Conservation (phyloP, 2,113 vertebrate genomes). For the Ciconia boyciana region DNA sequence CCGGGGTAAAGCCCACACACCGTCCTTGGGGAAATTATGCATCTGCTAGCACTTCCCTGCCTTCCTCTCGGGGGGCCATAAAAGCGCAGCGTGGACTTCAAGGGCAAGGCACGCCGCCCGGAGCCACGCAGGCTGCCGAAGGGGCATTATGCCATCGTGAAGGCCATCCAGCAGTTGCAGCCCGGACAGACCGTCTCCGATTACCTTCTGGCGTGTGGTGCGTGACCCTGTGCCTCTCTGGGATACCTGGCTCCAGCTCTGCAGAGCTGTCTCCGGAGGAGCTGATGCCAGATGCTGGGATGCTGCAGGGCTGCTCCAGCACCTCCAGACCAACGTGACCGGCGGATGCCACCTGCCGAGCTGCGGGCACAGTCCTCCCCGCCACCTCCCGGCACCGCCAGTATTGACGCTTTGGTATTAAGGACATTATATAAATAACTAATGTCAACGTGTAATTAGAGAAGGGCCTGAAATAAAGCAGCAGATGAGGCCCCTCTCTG, state of each 20-base stretch:
- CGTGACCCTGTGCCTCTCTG: not conserved
- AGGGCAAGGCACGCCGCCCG: not conserved
- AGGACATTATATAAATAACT: conserved; percentile 40
- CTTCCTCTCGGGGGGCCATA: not conserved
- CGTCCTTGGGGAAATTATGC: not conserved
- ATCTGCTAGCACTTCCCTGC: not conserved
- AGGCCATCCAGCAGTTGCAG: not conserved
- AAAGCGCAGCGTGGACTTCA: not conserved
- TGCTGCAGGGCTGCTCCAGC: not conserved
- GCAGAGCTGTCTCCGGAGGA: not conserved
- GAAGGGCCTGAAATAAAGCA: conserved; percentile 26
- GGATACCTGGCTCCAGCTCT: not conserved
- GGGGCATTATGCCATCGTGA: not conserved
- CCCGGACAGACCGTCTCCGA: accelerated
- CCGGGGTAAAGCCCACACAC: not conserved
- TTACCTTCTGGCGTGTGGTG: not conserved
- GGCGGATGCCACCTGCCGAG: not conserved
- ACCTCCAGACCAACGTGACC: not conserved
- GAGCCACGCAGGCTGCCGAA: not conserved
- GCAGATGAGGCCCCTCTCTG: not conserved
- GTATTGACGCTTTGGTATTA: not conserved
- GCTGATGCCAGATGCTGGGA: not conserved
- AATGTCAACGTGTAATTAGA: conserved; percentile 7
- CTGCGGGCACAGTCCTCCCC: not conserved
- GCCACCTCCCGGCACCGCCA: not conserved